A percentile compares a stretch with the other conserved stretches of the same genome.
Conservation (phyloP, 35 echinoderm and acorn worm genomes). For the Chiridota heheva region DNA sequence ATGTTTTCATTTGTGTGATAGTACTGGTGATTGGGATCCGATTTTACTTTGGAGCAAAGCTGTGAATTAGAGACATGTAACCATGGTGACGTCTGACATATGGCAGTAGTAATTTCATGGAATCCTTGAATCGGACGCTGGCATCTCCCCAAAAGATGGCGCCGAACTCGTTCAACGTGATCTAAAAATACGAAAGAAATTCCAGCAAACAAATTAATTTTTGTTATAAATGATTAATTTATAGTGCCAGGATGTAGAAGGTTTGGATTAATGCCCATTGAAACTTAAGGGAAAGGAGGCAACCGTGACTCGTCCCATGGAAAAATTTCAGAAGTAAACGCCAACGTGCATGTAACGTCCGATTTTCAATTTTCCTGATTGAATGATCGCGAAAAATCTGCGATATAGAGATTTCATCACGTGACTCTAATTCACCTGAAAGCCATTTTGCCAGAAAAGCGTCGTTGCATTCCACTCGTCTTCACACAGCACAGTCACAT, state of each 20-base stretch:
- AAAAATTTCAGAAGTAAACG: not conserved
- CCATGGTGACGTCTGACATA: conserved; percentile 58
- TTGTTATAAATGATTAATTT: not conserved
- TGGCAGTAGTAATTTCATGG: conserved; percentile 54
- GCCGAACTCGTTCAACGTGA: conserved; percentile 69
- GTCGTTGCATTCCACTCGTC: no score
- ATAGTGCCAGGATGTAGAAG: not conserved
- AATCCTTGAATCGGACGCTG: conserved; percentile 51
- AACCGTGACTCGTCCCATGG: not conserved
- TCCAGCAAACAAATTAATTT: not conserved
- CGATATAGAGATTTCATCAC: no score
- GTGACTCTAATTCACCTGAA: no score
- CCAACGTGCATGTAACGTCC: not conserved
- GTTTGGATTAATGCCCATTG: not conserved
- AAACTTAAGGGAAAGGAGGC: not conserved
- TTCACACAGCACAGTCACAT: no score
- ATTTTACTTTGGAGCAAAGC: conserved; percentile 50
- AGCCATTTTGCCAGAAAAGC: no score
- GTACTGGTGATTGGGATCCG: conserved; percentile 45
- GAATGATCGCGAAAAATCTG: no score
- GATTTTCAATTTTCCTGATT: no score
- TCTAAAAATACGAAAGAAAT: conserved; percentile 29
- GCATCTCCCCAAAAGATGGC: conserved; percentile 81
- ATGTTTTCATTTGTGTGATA: no score
- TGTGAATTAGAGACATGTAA: conserved; percentile 56